Evolutionary conservation across 2,797 vertebrate genomes (phyloP), one percentile per base, ranked within the genome.

Genomic region (Furcifer pardalis): DNA sequence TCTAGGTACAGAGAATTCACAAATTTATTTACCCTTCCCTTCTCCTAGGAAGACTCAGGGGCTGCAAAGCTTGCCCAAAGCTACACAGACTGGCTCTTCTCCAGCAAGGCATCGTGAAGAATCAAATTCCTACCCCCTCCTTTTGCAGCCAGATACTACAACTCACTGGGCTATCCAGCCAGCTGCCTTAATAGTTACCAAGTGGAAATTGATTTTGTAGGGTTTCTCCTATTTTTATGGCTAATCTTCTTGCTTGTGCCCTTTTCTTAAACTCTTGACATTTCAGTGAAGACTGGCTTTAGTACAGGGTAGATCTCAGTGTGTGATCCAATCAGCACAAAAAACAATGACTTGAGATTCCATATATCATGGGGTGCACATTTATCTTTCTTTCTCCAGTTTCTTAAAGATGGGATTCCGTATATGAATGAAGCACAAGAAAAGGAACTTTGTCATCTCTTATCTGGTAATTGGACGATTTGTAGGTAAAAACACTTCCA

Each of bases 361-460:
- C 35, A 52, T 68, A 25, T 10, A 5, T 35, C 35, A 49, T 62
- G 32, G 25, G 60, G 42, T 60, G 40, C 40, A 80, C n/a, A 2
- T 2, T 5, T 68, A 3, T 30, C 77, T 65, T 71, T 6, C 0
- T 5, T 2, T 0, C 1, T 62, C 69, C 71, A 96, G 96, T 96
- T 96, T 88, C 93, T 96, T 79, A 96, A 94, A 84, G 94, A 95
- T 12, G 96, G 96, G 78, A 96, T 96, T 83, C 95, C 95, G 0
- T 96, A 96, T 52, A 94, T 96, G 94, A 96, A 96, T 52, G 93
- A 96, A 84, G 90, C 86, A 27, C 95, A 96, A 87, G 95, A 96
- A 87, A 86, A 92, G 89, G 92, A 83, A 71, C 66, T 96, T 32
- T 92, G 83, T 13, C 93, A 3, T 17, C 91, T 96, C 81, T 83